Evolutionary conservation across 2,888 invertebrate species (phyloP), one percentile per base, ranked within the genome.

Genomic region (Heliconius charithonia): DNA sequence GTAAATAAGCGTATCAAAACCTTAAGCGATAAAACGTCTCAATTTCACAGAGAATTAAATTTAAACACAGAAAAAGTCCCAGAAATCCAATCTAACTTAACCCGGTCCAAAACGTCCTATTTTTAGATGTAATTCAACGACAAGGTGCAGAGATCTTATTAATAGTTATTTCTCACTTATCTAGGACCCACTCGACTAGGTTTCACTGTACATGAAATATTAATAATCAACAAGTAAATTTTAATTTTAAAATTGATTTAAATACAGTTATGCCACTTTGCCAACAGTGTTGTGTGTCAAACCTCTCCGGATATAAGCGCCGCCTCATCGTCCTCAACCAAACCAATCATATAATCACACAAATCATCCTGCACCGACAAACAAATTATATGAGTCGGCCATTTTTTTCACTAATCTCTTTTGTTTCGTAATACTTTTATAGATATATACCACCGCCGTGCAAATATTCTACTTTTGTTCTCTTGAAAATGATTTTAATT

Each of bases 291-390:
- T 22, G 62, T 51, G 63, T 77, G 86, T 83, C 95, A 93, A 94
- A 95, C 95, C 95, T 95, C 94, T 90, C 88, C 91, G 86, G 89
- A 87, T 85, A 95, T 94, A 81, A 95, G 94, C 89, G 95, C 95
- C 86, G 92, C 92, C 84, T 95, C 95, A 94, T 95, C 95, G 92
- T 94, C 95, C 92, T 94, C 95, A 92, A 92, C 92, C 94, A 95
- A 94, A 92, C 94, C 95, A 94, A 94, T 93, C 92, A 95, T 93
- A 95, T 94, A 95, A 93, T 95, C 95, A 95, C 94, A 95, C 91
- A 95, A 93, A 91, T 94, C 94, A 92, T 94, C 95, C 95, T 95
- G 95, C 87, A 88, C 84, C 91, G 91, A 93, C 90, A 94, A 93
- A 93, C 91, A 92, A 89, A 83, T 84, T 85, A 73, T 82, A 85